phyloP scores from a whole-genome alignment of 2,797 vertebrate species.

The Sciaenops ocellatus region DNA sequence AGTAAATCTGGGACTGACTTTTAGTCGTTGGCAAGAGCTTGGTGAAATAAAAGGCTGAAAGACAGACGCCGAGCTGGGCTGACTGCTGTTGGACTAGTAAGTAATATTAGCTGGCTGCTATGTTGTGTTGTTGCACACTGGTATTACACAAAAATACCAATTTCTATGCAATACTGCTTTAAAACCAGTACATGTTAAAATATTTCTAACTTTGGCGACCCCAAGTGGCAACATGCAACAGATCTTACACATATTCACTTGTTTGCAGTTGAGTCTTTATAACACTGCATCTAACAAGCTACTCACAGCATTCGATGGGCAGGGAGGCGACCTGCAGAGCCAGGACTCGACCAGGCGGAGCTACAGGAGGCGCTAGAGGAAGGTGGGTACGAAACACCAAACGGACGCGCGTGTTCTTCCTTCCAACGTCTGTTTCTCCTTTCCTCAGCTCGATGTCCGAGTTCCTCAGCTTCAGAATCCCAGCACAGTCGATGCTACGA shows the following conservation, averaged over 20 bases:
- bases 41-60: too few relatives aligned
- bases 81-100: too few relatives aligned
- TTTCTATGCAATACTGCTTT: too few relatives aligned
- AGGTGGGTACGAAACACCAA: constrained; percentile 93
- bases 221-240: background rate
- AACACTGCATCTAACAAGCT: background rate
- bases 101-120: too few relatives aligned
- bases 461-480: constrained; percentile 94
- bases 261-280: background rate
- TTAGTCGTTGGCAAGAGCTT: too few relatives aligned
- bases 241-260: background rate
- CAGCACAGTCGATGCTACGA: constrained; percentile 93
- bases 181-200: background rate
- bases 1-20: too few relatives aligned
- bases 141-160: too few relatives aligned
- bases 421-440: constrained; percentile 95
- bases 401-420: constrained; percentile 94
- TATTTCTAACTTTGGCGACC: background rate
- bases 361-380: constrained; percentile 84
- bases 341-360: constrained; percentile 86
- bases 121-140: too few relatives aligned
- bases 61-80: too few relatives aligned
- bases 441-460: constrained; percentile 96
- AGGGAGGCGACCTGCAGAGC: constrained; percentile 92
- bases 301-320: constrained; percentile 96